Base-by-base conservation (phyloP, 2,797 vertebrate genomes). In the Pitangus sulphuratus region DNA sequence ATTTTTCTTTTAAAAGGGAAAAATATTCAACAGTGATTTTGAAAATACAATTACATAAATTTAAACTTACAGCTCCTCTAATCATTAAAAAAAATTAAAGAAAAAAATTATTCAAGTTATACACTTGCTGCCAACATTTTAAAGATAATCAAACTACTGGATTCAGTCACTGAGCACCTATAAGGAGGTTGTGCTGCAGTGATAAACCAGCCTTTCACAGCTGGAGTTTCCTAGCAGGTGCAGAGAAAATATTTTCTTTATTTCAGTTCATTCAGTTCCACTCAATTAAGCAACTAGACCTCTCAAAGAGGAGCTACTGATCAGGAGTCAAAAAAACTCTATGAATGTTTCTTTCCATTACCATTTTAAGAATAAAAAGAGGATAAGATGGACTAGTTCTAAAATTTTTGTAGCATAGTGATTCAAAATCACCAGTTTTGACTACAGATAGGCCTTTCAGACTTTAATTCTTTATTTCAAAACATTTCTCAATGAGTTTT, bases 361-460 rank as follows among this genome's bases (percentile, higher is more conserved):
- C 70, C 33, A 30, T 89, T 94, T 64, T 60, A 89, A 70, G 86
- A 89, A 84, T 57, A 89, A 94, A 81, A 86, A 78, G 33, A 93
- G 84, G 77, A 86, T 88, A 54, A 89, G 64, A 90, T 47, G 11
- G 35, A 77, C 60, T 75, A 33, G 24, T 57, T 80, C 66, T 93
- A 70, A 87, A 82, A 71, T 92, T 89, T 93, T 94, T 84, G 54
- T 56, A 92, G 51, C 70, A 31, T 0, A 77, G 71, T 68, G 68
- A 90, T 84, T 83, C 93, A 57, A 90, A 94, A 69, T 17, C 37
- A 78, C 40, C 69, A 57, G 48, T 92, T 94, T 92, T 93, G 64
- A 94, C 81, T 95, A 96, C 92, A 95, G 90, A 96, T 33, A 93
- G 80, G 77, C 77, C 91, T 93, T 97, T 95, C 90, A 96, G 81